Evolutionary conservation across 2,888 invertebrate species (phyloP).

Genomic region (Coronaproctus castanopsis): DNA sequence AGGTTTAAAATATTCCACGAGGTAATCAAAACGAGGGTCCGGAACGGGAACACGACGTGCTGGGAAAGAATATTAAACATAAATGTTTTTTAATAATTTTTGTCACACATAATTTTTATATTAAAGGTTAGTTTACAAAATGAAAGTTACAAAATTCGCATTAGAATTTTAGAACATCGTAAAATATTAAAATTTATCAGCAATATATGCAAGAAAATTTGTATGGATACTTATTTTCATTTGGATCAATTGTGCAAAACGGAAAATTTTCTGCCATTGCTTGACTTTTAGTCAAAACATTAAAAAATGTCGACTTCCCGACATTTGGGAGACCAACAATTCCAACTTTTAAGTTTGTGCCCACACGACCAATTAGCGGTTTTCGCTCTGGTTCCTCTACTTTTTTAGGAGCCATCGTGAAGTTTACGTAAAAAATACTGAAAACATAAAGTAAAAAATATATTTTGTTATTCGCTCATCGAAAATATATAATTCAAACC

Average conservation of each 20-base stretch:
- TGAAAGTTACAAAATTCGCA: too few relatives aligned
- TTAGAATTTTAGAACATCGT: too few relatives aligned
- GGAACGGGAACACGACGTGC: constrained; percentile 94
- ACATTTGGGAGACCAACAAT: constrained; percentile 95
- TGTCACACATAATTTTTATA: constrained; percentile 5
- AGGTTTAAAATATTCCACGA: constrained; percentile 87
- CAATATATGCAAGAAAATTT: too few relatives aligned
- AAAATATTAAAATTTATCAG: too few relatives aligned
- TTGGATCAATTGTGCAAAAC: constrained; percentile 99
- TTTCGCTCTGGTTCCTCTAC: constrained; percentile 72
- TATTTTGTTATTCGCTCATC: too few relatives aligned
- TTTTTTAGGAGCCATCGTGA: constrained; percentile 67
- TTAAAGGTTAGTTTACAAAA: neutral
- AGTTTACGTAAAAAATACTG: neutral
- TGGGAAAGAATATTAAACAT: constrained; percentile 22
- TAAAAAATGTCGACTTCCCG: constrained; percentile 98
- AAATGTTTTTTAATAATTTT: constrained; percentile 15
- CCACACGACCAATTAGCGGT: constrained; percentile 80
- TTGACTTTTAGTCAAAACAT: constrained; percentile 91
- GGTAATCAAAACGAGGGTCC: constrained; percentile 77
- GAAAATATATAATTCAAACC: too few relatives aligned
- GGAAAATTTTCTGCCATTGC: constrained; percentile 98
- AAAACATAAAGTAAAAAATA: too few relatives aligned
- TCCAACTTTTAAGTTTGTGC: constrained; percentile 88
- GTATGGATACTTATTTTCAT: constrained; percentile 99